These are phyloP conservation scores for Phyllotis vaccarum DNA, from an alignment of 2,797 vertebrate species.

Conservation along the genomic window DNA sequence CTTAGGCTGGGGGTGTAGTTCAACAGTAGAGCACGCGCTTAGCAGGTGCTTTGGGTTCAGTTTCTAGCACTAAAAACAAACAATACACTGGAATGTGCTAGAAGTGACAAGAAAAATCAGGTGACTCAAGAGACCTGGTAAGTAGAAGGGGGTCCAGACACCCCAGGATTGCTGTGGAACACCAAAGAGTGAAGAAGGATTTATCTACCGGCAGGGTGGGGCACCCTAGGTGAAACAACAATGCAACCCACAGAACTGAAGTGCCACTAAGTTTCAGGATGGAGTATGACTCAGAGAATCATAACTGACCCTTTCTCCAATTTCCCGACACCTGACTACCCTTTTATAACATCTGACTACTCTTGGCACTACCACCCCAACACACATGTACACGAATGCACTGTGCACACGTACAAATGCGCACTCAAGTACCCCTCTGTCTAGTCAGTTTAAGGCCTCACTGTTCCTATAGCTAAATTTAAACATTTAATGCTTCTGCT, in stretches of 20 bases:
- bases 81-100: background rate
- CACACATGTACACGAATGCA: no score
- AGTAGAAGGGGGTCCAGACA: background rate
- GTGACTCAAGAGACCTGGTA: background rate
- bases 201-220: no score
- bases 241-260: background rate
- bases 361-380: no score
- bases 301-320: no score
- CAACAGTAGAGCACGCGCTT: background rate
- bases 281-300: background rate
- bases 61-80: background rate
- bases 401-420: no score
- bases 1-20: background rate
- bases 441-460: background rate
- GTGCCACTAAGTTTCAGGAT: background rate
- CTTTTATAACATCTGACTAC: no score
- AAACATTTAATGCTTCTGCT: background rate
- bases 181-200: background rate
- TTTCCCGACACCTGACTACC: background rate
- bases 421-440: background rate
- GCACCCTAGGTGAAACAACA: no score
- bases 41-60: background rate
- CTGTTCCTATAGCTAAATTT: background rate
- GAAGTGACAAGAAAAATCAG: background rate
- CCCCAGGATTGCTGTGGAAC: background rate